Conservation (phyloP, 2,113 vertebrate species). For the Platycercus adscitus region DNA sequence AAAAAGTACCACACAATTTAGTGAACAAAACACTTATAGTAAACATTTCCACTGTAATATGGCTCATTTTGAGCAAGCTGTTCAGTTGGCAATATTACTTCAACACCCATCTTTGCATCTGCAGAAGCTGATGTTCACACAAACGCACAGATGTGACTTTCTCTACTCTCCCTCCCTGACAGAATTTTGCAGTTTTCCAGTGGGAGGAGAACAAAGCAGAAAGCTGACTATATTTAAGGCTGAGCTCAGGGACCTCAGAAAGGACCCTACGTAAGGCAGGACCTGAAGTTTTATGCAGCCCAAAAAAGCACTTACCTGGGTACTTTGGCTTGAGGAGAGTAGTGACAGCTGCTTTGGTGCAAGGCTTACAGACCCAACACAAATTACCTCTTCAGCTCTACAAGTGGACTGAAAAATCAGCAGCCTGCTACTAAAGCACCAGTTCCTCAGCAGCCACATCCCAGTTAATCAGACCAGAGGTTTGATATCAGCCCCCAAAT, state of each 20-base stretch:
- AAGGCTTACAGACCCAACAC: neutral
- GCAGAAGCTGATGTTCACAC: neutral
- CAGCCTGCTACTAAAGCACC: neutral
- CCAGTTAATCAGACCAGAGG: neutral
- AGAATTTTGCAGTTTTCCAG: neutral
- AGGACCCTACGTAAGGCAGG: neutral
- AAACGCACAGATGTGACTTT: rapidly evolving
- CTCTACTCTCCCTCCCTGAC: neutral
- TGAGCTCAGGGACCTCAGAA: neutral
- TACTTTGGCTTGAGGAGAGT: neutral
- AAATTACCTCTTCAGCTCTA: neutral
- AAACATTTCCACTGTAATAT: neutral
- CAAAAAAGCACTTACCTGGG: neutral
- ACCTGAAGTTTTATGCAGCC: neutral
- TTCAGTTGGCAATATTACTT: neutral
- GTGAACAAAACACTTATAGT: neutral
- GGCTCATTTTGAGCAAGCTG: neutral
- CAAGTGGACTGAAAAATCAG: neutral
- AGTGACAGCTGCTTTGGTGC: neutral
- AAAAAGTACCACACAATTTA: neutral
- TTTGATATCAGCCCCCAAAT: neutral
- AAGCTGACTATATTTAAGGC: neutral
- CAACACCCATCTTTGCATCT: neutral
- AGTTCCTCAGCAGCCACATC: neutral
- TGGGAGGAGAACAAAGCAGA: neutral